A percentile compares a stretch with the other conserved stretches of the same genome.
Evolutionary conservation across 2,888 invertebrate species (phyloP).

Genomic region (Lepidocyrtinus sp.): DNA sequence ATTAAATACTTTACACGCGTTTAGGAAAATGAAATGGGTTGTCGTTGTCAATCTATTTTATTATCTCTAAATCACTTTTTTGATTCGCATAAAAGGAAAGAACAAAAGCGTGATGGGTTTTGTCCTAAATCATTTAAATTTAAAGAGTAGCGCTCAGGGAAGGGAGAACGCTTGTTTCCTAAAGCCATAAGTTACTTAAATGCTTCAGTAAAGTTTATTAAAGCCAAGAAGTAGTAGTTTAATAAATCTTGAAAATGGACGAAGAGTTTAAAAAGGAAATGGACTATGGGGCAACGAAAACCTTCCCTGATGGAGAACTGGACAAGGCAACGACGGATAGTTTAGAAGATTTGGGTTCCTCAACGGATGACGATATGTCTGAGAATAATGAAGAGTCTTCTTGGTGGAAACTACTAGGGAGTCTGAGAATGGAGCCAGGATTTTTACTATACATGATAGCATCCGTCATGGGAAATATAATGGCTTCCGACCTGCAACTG

Average conservation of each 20-base stretch:
- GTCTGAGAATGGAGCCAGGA: conserved; percentile 66
- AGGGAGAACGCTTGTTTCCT: too few species aligned
- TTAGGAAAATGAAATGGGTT: too few species aligned
- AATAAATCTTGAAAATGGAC: too few species aligned
- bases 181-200: too few species aligned
- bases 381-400: conserved; percentile 10
- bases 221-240: too few species aligned
- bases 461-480: conserved; percentile 68
- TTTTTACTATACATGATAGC: conserved; percentile 68
- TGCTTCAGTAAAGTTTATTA: too few species aligned
- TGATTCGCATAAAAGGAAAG: neutral
- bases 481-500: conserved; percentile 64
- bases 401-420: conserved; percentile 36
- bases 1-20: too few species aligned
- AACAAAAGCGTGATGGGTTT: neutral
- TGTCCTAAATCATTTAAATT: neutral
- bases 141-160: neutral
- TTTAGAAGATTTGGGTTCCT: conserved; percentile 28
- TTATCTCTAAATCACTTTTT: neutral
- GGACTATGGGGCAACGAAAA: conserved; percentile 8
- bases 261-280: too few species aligned
- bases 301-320: conserved; percentile 2
- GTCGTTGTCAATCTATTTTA: neutral
- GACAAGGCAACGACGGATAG: neutral
- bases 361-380: neutral